These are phyloP conservation scores for Heliocidaris erythrogramma DNA, from an alignment of 35 echinoderm and acorn worm genomes.

Conservation along the genomic window DNA sequence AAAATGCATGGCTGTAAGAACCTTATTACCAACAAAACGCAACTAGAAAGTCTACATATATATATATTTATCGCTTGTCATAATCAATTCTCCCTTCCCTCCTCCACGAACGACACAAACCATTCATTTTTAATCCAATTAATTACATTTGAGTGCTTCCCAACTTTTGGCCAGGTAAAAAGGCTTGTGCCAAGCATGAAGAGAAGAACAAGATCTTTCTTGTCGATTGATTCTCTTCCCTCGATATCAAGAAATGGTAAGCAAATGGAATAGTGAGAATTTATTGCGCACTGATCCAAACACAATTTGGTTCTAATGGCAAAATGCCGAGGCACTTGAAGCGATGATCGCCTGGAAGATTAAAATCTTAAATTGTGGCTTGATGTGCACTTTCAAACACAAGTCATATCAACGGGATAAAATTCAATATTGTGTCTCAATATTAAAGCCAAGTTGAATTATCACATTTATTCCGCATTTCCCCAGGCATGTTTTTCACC, in stretches of 20 bases:
- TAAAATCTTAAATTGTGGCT: neutral
- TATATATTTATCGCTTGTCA: neutral
- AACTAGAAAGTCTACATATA: neutral
- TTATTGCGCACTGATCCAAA: neutral
- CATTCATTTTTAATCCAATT: neutral
- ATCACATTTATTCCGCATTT: too few species aligned
- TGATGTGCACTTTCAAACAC: neutral
- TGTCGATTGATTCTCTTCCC: neutral
- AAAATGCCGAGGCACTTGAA: neutral
- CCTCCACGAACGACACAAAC: neutral
- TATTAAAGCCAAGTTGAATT: too few species aligned
- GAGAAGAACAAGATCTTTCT: neutral
- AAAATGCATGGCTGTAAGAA: neutral
- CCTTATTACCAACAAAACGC: constrained; percentile 1
- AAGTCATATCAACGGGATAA: neutral
- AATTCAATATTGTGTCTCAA: too few species aligned
- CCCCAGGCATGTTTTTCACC: too few species aligned
- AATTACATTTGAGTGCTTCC: neutral
- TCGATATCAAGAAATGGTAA: neutral
- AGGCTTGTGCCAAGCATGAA: neutral
- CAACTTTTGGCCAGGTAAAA: neutral
- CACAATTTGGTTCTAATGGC: neutral
- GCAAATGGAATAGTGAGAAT: neutral
- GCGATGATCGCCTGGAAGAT: neutral
- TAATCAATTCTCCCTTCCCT: neutral